These are phyloP conservation scores for Cavia aperea DNA, from an alignment of 2,113 vertebrate species.

Conservation along the genomic window DNA sequence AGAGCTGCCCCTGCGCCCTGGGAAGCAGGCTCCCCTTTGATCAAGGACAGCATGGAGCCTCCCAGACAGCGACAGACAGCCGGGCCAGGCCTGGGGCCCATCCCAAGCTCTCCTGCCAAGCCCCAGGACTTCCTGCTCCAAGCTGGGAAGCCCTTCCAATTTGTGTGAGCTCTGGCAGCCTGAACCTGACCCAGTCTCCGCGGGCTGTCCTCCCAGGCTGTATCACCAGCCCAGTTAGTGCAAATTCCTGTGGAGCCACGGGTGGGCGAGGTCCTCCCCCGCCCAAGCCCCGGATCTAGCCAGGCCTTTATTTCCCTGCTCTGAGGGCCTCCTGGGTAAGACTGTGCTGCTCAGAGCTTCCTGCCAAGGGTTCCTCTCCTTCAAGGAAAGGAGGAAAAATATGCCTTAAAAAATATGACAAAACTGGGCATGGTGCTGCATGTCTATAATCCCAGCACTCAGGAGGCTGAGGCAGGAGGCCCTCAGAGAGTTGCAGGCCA, in stretches of 20 bases:
- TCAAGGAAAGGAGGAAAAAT: neutral
- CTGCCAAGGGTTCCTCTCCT: slow-evolving; percentile 7
- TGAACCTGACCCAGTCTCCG: slow-evolving; percentile 58
- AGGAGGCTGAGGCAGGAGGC: neutral
- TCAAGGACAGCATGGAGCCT: neutral
- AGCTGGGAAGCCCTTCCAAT: slow-evolving; percentile 50
- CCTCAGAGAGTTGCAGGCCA: neutral
- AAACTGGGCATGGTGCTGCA: neutral
- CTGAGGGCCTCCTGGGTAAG: neutral
- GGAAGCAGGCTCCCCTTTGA: slow-evolving; percentile 18
- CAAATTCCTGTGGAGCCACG: slow-evolving; percentile 67
- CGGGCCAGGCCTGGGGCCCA: neutral
- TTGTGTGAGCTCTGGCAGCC: slow-evolving; percentile 61
- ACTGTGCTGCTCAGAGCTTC: neutral
- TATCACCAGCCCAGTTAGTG: slow-evolving; percentile 51
- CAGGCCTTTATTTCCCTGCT: slow-evolving; percentile 34
- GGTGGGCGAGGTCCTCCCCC: slow-evolving; percentile 56
- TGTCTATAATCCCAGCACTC: neutral
- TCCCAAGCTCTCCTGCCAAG: neutral
- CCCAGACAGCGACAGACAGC: neutral
- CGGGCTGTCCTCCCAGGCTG: slow-evolving; percentile 41
- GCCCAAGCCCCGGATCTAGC: slow-evolving; percentile 39
- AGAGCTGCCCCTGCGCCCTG: neutral
- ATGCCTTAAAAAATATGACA: neutral
- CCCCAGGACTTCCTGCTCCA: neutral